Evolutionary conservation across 2,113 vertebrate species (phyloP).

Genomic region (Mobula birostris): DNA sequence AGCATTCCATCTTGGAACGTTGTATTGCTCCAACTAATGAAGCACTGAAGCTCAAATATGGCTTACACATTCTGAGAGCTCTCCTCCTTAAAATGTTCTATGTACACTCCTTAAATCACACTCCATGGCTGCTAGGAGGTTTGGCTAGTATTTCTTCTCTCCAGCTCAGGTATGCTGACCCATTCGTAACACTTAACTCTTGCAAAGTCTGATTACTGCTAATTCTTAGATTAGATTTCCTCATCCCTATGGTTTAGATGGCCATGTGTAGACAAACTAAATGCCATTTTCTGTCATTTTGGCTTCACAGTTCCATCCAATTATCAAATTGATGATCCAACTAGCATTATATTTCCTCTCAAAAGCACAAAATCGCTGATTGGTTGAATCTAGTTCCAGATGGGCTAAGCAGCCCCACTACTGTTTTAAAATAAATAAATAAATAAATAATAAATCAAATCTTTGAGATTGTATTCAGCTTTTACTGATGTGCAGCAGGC

Average conservation of each 20-base stretch:
- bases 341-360: background rate
- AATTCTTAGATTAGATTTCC: background rate
- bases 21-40: background rate
- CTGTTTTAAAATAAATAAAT: no score
- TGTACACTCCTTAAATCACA: no score
- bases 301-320: background rate
- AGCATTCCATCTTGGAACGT: background rate
- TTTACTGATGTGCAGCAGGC: background rate
- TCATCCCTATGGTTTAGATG: background rate
- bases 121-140: background rate
- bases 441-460: background rate
- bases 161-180: background rate
- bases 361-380: background rate
- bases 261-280: background rate
- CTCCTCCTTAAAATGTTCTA: no score
- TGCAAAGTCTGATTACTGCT: background rate
- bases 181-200: background rate
- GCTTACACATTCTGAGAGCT: background rate
- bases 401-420: background rate
- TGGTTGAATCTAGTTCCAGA: background rate
- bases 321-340: background rate
- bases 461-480: background rate
- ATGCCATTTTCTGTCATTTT: background rate
- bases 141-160: background rate
- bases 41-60: background rate